Base-by-base conservation (phyloP, 64 coral and sea anemone species). In the Pocillopora verrucosa region DNA sequence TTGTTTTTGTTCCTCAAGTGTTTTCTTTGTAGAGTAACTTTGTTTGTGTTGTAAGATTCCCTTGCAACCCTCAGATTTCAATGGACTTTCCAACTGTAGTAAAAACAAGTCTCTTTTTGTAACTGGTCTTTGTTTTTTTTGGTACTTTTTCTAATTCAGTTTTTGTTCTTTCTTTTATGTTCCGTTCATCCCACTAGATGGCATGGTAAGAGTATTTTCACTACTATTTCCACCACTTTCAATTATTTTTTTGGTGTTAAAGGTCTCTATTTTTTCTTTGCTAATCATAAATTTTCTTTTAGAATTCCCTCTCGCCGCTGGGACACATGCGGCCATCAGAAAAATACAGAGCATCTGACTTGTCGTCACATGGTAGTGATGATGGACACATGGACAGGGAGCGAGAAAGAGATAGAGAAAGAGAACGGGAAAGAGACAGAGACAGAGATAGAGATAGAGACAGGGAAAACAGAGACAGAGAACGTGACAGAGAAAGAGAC, bases 221-320 rank as follows among this genome's bases (percentile, higher is more conserved):
- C 41, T 51, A 4, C 41, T 51, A 51, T 51, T 51, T 51, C 1
- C 41, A 51, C 3, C 41, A 51, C 41, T 51, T 51, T 51, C 7
- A 51, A 51, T 51, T 51, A 51, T 51, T 51, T 51, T 51, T 4
- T 7, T 51, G 1, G 10, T 83, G 17, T 36, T 2, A 65, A 65
- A 3, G 15, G 63, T 65, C 20, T 9, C 20, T 61, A 3, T 59
- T 7, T 17, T 63, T 20, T 60, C 22, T 16, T 26, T 20, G 20
- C 85, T 72, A 30, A 63, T 73, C 34, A 61, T 45, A 57, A 56
- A 0, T 86, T 16, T 67, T 58, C 17, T 78, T 86, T 80, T 56
- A 99, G 97, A 95, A 95, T 77, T 99, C 97, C 10, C 26, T 99
- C 59, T 99, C 97, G 9, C 97, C 97, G 5, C 78, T 99, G 37